Base-by-base conservation (phyloP, 2,113 vertebrate species). In the Pipra filicauda region DNA sequence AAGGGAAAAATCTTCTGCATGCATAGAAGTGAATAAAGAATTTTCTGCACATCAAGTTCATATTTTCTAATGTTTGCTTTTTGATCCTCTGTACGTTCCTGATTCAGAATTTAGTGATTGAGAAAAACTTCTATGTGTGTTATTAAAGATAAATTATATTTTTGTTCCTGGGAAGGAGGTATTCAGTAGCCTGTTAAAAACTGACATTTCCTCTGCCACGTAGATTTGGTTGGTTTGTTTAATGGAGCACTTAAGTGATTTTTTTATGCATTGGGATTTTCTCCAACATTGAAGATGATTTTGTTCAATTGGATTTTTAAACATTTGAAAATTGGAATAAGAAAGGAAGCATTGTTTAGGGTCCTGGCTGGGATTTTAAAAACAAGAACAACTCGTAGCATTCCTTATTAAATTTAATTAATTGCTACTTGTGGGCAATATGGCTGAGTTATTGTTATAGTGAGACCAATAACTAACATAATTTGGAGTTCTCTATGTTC, bases 331-430 rank as follows among this genome's bases (percentile, higher is more conserved):
- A 67, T 61, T 71, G 52, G 49, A 86, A 57, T 67, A 91, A 95
- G 92, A 93, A 93, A 93, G 91, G 65, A 57, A 75, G 37, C 62
- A 78, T 86, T 96, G 92, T 92, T 96, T 65, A 78, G 79, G 61
- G 48, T 64, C 31, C 69, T 91, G 67, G 46, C 21, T 90, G 86
- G 70, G 76, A 78, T 92, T 96, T 96, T 84, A 75, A 89, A 79
- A 75, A 37, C 52, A 82, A 76, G 59, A 96, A 90, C 79, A 52
- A 59, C 57, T 95, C 48, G 0, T 81, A 87, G 69, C 44, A 44
- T 91, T 95, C 76, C 65, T 65, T 92, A 92, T 96, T 96, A 95
- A 96, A 94, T 88, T 59, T 93, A 95, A 96, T 96, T 95, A 88
- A 96, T 94, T 94, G 85, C 92, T 95, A 41, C 83, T 92, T 5